phyloP scores from a whole-genome alignment of 2,113 vertebrate species.

The Dolichotis patagonum region DNA sequence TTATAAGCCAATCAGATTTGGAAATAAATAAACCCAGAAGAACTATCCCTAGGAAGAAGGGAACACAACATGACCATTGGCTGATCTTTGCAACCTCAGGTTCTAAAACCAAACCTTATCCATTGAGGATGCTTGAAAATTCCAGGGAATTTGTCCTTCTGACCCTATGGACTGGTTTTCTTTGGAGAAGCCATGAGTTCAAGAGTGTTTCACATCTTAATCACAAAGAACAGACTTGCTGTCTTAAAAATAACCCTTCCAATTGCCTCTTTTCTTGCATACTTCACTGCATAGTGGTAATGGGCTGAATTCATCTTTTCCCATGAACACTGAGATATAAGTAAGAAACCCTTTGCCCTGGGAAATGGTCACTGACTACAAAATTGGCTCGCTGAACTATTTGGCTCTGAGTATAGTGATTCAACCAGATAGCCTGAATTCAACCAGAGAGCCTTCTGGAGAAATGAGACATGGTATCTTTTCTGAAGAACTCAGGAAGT shows the following conservation, averaged over 20 bases:
- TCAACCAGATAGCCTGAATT: not conserved
- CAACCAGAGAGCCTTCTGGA: not conserved
- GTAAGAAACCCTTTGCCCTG: not conserved
- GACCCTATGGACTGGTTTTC: not conserved
- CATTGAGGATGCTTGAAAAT: not conserved
- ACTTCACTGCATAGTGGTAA: not conserved
- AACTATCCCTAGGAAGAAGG: not conserved
- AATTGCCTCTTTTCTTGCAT: not conserved
- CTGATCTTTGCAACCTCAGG: not conserved
- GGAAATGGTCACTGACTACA: not conserved
- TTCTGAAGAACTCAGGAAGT: not conserved
- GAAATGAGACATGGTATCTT: not conserved
- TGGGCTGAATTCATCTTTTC: not conserved
- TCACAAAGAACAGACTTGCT: not conserved
- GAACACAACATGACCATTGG: not conserved
- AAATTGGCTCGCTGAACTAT: not conserved
- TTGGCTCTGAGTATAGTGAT: not conserved
- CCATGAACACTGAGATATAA: not conserved
- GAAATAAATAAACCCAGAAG: not conserved
- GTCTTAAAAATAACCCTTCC: not conserved
- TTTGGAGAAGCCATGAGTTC: not conserved
- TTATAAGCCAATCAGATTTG: not conserved
- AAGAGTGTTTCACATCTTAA: constrained; percentile 12
- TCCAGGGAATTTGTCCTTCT: not conserved
- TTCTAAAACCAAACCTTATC: not conserved